These are phyloP conservation scores for Copsychus sechellarum DNA, from an alignment of 2,113 vertebrate species.

Conservation along the genomic window DNA sequence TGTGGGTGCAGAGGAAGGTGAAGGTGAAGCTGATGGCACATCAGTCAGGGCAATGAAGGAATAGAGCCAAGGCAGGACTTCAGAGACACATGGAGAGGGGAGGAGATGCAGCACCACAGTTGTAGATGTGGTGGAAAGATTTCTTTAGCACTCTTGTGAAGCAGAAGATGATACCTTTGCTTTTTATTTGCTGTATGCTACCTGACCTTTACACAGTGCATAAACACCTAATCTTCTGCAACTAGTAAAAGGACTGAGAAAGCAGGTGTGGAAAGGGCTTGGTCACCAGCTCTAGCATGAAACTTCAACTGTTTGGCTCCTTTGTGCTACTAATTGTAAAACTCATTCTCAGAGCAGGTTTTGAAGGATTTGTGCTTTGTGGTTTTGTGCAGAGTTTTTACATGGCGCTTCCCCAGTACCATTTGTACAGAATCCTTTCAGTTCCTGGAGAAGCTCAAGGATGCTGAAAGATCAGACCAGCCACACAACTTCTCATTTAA, in stretches of 20 bases:
- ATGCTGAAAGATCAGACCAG: constrained; percentile 66
- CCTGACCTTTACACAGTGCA: neutral
- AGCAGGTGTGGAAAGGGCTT: neutral
- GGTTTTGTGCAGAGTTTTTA: constrained; percentile 80
- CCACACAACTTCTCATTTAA: constrained; percentile 74
- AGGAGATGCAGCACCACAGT: neutral
- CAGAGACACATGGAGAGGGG: neutral
- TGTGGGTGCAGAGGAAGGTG: neutral
- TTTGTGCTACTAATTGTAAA: neutral
- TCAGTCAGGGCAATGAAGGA: too few relatives aligned
- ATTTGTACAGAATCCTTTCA: constrained; percentile 84
- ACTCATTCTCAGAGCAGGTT: neutral
- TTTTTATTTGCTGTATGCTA: neutral
- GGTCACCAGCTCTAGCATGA: neutral
- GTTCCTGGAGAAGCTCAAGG: constrained; percentile 78
- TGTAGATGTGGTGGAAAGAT: neutral
- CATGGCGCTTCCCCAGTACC: constrained; percentile 87
- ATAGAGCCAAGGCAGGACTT: neutral
- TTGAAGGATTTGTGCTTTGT: neutral
- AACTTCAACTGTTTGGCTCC: neutral
- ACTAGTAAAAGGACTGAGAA: neutral
- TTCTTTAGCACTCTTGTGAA: neutral
- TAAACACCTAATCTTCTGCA: neutral
- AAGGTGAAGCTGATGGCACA: accelerated
- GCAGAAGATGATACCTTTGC: neutral